phyloP scores from a whole-genome alignment of 2,113 vertebrate genomes.

The Rhagologus leucostigma region DNA sequence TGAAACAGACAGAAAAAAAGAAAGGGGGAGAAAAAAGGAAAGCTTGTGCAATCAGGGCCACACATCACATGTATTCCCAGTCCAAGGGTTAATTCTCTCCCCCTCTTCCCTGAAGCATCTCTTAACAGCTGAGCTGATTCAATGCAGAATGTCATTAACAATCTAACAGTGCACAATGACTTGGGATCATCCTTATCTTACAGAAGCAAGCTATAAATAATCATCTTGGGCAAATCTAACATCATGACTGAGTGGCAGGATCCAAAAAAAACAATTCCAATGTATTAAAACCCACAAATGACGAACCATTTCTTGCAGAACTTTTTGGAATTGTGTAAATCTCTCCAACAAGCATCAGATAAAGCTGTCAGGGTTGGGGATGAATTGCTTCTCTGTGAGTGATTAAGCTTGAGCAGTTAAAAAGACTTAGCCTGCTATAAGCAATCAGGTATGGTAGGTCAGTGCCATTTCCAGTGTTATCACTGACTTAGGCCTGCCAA shows the following conservation, averaged over 20 bases:
- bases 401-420: not conserved
- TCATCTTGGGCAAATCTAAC: not conserved
- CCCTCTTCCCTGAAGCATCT: not conserved
- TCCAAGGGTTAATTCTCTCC: not conserved
- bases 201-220: conserved; percentile 24
- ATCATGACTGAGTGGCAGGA: not conserved
- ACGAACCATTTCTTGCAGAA: not conserved
- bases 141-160: not conserved
- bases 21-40: not conserved
- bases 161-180: not conserved
- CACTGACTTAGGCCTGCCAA: not conserved
- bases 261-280: not conserved
- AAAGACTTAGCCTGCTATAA: not conserved
- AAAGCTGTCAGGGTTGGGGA: not conserved
- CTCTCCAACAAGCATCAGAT: not conserved
- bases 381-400: not conserved
- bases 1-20: not conserved
- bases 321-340: not conserved
- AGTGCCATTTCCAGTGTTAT: not conserved
- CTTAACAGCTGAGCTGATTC: not conserved
- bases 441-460: not conserved
- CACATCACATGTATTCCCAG: not conserved
- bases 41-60: not conserved
- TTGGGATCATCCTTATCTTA: not conserved
- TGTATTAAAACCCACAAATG: not conserved